Evolutionary conservation across 2,797 vertebrate species (phyloP), one percentile per base, ranked within the genome.

Genomic region (Potorous gilbertii): DNA sequence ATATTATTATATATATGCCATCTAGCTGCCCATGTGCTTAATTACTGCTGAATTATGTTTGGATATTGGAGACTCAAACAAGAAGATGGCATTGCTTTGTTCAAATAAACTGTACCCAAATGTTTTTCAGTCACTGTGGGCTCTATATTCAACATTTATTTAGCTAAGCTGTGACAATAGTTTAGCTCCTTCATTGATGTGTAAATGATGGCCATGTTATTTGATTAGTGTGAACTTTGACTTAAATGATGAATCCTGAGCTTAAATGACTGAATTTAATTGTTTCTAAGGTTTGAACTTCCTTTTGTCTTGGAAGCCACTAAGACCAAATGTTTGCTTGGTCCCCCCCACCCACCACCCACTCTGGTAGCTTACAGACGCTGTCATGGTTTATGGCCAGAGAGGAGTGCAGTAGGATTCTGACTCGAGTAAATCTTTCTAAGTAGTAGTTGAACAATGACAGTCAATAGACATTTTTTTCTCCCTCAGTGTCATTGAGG

Each of bases 351-450:
- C 40, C 40, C 21, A 81, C n/a, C 18, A 40, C n/a, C n/a, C 34
- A 12, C 57, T 11, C 57, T 14, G 4, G 16, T 8, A 94, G 0
- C 2, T 4, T 31, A 90, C 29, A 91, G 11, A 1, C 90, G 12
- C 50, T 55, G 93, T 46, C 74, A 87, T 40, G 24, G 92, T 98
- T 98, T 94, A 97, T 28, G 96, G 93, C 90, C 90, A 4, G 46
- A 2, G 92, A n/a, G 34, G 34, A 95, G 91, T 34, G 91, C 0
- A 5, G 18, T 91, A 95, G 46, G 66, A 2, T 27, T 62, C 95
- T 96, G 54, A 4, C 57, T 95, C 90, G 92, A 96, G 74, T 95
- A 98, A 98, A 98, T 98, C 96, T 97, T 66, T 90, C 52, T 74
- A 94, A 95, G 54, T 96, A 93, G 55, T 54, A 56, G 54, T 96